Conservation (phyloP, 2,113 vertebrate genomes). For the Malurus alboscapulatus region DNA sequence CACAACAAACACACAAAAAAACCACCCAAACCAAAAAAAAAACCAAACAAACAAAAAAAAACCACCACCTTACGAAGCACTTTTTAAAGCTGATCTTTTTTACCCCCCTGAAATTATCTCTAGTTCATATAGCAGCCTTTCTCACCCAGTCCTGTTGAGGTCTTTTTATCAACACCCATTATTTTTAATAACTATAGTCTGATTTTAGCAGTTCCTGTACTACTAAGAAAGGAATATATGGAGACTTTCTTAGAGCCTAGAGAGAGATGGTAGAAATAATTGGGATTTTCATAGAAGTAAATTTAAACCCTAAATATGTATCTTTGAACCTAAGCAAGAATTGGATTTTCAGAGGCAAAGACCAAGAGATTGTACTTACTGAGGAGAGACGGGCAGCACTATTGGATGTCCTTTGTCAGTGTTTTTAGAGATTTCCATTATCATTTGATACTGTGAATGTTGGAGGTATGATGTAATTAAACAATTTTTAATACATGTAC, state of each 20-base stretch:
- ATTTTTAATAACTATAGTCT: neutral
- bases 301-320: neutral
- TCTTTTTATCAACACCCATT: neutral
- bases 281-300: neutral
- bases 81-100: neutral
- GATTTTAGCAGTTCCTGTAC: neutral
- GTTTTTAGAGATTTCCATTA: neutral
- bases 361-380: neutral
- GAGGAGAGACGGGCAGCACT: neutral
- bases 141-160: neutral
- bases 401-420: neutral
- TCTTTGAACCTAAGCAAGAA: neutral
- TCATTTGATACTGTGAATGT: neutral
- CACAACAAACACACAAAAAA: too few relatives aligned
- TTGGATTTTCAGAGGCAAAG: neutral
- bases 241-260: neutral
- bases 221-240: neutral
- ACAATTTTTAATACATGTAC: neutral
- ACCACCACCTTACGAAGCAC: neutral
- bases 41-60: neutral
- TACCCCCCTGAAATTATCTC: neutral
- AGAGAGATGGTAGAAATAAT: neutral
- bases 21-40: too few relatives aligned
- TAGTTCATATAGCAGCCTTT: neutral
- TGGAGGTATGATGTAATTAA: neutral